phyloP scores from a whole-genome alignment of 2,888 invertebrate genomes.

The Drosophila monieri region DNA sequence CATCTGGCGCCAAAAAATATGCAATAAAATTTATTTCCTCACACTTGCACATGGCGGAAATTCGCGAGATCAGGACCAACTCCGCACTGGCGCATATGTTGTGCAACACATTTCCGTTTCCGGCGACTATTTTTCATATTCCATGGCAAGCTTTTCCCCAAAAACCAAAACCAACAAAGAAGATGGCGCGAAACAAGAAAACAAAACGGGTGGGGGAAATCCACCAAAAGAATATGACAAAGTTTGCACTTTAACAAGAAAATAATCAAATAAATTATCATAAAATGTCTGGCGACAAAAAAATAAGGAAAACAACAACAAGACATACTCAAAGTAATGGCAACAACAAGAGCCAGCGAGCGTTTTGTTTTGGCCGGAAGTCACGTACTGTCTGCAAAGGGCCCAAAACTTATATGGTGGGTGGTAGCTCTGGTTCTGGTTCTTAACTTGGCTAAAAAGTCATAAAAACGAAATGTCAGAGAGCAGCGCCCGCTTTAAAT shows the following conservation, averaged over 20 bases:
- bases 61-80: conserved; percentile 21
- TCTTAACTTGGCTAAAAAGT: conserved; percentile 69
- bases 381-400: conserved; percentile 73
- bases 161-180: conserved; percentile 42
- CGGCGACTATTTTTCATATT: conserved; percentile 55
- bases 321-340: conserved; percentile 6
- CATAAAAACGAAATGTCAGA: conserved; percentile 44
- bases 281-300: conserved; percentile 62
- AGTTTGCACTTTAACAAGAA: conserved; percentile 80
- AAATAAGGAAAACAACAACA: neutral
- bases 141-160: conserved; percentile 44
- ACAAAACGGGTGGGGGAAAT: conserved; percentile 9
- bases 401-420: conserved; percentile 20
- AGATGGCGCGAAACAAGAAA: conserved; percentile 35
- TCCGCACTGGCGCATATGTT: conserved; percentile 68
- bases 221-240: conserved; percentile 61
- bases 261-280: conserved; percentile 80
- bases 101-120: conserved; percentile 80
- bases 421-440: conserved; percentile 1
- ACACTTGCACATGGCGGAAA: no score
- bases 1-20: conserved; percentile 77
- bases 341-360: conserved; percentile 48
- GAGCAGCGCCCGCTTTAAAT: conserved; percentile 56
- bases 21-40: conserved; percentile 74
- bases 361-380: conserved; percentile 79